Conservation (phyloP, 2,113 vertebrate species). For the Thermophis baileyi region DNA sequence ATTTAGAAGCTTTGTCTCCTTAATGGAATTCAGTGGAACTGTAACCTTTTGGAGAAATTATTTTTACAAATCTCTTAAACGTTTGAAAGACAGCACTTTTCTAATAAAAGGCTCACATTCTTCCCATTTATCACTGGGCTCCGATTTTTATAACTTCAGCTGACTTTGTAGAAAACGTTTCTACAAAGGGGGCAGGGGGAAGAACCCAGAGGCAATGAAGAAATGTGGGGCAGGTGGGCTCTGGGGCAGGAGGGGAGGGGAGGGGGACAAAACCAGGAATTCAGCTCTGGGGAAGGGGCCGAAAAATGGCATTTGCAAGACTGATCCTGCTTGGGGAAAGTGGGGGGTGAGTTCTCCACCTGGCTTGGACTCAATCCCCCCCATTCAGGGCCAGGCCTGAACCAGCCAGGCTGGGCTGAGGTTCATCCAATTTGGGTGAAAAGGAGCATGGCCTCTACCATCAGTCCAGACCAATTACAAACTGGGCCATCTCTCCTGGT, state of each 20-base stretch:
- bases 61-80: conserved; percentile 67
- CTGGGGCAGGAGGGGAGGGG: conserved; percentile 38
- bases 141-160: conserved; percentile 56
- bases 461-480: neutral
- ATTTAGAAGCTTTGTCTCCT: conserved; percentile 49
- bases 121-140: conserved; percentile 55
- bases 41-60: conserved; percentile 61
- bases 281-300: conserved; percentile 34
- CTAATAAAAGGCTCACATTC: conserved; percentile 56
- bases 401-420: neutral
- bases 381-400: neutral
- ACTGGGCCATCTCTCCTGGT: neutral
- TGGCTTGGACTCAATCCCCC: neutral
- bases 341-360: neutral
- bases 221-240: conserved; percentile 33
- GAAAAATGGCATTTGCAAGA: conserved; percentile 41
- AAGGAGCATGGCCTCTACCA: neutral
- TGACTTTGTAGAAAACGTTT: conserved; percentile 54
- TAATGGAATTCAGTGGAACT: conserved; percentile 41
- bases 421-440: neutral
- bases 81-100: conserved; percentile 60
- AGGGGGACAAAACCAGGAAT: conserved; percentile 36
- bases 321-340: neutral
- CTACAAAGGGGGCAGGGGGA: conserved; percentile 16
- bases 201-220: conserved; percentile 51